Conservation (phyloP, 1,140 invertebrate genomes). For the Anoplophora glabripennis region DNA sequence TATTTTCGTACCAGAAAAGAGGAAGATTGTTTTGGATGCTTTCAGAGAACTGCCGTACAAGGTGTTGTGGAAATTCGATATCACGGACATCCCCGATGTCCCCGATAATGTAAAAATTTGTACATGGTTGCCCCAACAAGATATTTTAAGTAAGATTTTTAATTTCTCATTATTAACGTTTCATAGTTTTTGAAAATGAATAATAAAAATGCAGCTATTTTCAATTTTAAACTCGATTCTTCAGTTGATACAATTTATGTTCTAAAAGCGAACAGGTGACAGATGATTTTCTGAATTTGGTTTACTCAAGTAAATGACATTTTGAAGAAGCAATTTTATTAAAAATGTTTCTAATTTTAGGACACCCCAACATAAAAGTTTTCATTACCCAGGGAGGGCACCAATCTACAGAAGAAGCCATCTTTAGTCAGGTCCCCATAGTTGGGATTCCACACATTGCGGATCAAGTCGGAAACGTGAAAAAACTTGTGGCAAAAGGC, state of each 20-base stretch:
- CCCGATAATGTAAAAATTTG: conserved; percentile 36
- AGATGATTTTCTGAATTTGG: too few relatives aligned
- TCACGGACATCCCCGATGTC: not conserved
- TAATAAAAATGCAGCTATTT: too few relatives aligned
- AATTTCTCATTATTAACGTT: too few relatives aligned
- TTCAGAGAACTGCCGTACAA: conserved; percentile 39
- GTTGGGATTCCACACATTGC: conserved; percentile 49
- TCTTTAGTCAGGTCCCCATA: conserved; percentile 53
- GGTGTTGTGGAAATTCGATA: conserved; percentile 48
- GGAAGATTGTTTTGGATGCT: conserved; percentile 26
- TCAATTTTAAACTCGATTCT: too few relatives aligned
- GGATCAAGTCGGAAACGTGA: conserved; percentile 44
- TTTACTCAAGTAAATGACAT: too few relatives aligned
- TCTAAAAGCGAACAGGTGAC: too few relatives aligned
- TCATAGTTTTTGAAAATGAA: too few relatives aligned
- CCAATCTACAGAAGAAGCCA: conserved; percentile 53
- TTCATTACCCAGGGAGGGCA: conserved; percentile 57
- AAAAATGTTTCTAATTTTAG: conserved; percentile 29
- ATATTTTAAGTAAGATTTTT: conserved; percentile 52
- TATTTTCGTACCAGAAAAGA: conserved; percentile 23
- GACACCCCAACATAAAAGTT: conserved; percentile 48
- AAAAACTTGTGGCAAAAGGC: conserved; percentile 29
- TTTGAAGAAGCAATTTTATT: not conserved
- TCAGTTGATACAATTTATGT: too few relatives aligned
- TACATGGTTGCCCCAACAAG: conserved; percentile 56